Conservation (phyloP, 2,113 vertebrate species). For the Carlito syrichta region DNA sequence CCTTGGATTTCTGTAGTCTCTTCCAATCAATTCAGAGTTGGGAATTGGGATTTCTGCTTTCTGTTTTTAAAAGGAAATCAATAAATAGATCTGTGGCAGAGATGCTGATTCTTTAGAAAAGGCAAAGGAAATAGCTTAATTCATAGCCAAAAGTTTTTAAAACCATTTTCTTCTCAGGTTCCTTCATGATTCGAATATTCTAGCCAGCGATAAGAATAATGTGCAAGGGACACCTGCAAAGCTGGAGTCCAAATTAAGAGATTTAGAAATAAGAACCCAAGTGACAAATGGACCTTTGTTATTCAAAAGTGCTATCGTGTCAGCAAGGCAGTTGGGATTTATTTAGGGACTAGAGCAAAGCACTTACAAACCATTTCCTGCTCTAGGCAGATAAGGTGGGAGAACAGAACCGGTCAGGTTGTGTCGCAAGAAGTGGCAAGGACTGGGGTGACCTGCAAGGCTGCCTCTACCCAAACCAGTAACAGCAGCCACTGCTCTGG, state of each 20-base stretch:
- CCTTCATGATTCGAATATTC: background rate
- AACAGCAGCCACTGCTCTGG: background rate
- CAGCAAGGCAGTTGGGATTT: background rate
- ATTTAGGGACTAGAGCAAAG: background rate
- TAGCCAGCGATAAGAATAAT: background rate
- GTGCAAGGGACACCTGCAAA: background rate
- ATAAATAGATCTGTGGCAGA: background rate
- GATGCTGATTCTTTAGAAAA: conserved; percentile 1
- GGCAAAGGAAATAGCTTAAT: background rate
- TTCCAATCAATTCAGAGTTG: background rate
- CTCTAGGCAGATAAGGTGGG: background rate
- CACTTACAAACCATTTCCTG: background rate
- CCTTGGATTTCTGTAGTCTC: background rate
- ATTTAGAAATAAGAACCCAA: background rate
- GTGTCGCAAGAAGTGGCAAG: background rate
- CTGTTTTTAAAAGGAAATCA: background rate
- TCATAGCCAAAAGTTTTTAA: background rate
- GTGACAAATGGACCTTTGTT: background rate
- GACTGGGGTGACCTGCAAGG: background rate
- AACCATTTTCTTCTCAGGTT: background rate
- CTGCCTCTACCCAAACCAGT: background rate
- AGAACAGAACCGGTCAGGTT: background rate
- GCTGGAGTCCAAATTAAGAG: background rate
- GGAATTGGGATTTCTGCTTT: background rate
- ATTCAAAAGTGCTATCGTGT: background rate